These are phyloP conservation scores for Nemoura dubitans DNA, from an alignment of 2,888 invertebrate species.

Conservation along the genomic window DNA sequence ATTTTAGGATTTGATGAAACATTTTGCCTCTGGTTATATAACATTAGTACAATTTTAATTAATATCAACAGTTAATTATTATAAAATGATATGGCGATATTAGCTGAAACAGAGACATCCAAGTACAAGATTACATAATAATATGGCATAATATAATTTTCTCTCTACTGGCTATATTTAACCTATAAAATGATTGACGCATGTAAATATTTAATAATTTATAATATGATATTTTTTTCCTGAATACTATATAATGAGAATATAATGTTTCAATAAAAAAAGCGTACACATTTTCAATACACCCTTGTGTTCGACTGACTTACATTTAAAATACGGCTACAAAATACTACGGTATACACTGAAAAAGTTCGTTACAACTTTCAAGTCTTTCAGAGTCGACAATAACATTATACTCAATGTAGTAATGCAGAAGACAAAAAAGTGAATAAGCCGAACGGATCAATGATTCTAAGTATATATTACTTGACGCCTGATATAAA, in stretches of 20 bases:
- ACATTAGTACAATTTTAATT: conserved; percentile 7
- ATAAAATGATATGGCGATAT: conserved; percentile 7
- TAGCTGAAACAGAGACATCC: not conserved
- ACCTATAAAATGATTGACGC: not conserved
- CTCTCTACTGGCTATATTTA: not conserved
- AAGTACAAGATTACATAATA: not conserved
- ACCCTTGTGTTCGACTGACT: not conserved
- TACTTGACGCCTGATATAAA: not conserved
- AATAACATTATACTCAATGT: not conserved
- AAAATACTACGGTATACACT: not conserved
- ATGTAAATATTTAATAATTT: not conserved
- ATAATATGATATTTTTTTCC: not conserved
- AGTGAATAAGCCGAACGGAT: not conserved
- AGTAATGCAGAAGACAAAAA: not conserved
- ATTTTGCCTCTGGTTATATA: not conserved
- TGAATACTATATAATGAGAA: not conserved
- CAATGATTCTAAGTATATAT: not conserved
- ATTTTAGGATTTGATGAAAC: not conserved
- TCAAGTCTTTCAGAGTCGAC: not conserved
- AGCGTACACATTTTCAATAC: not conserved
- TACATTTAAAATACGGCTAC: not conserved
- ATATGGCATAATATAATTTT: not conserved
- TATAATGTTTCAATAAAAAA: not conserved
- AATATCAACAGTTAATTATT: conserved; percentile 5
- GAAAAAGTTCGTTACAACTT: not conserved